phyloP scores from a whole-genome alignment of 2,888 invertebrate genomes.

The Ellobium chinense region DNA sequence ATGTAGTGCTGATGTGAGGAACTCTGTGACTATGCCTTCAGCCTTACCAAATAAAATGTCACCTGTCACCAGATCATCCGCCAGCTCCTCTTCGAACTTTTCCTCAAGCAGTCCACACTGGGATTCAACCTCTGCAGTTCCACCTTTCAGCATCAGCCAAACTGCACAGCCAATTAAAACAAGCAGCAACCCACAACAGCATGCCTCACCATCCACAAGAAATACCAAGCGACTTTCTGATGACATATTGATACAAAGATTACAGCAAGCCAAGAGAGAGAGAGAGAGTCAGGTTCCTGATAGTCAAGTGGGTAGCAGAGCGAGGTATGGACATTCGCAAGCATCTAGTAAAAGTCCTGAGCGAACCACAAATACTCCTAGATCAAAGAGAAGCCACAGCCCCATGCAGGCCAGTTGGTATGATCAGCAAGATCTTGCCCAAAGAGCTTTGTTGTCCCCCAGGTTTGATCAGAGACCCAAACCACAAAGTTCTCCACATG shows the following conservation, averaged over 20 bases:
- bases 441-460: slow-evolving; percentile 12
- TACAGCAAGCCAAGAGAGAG: slow-evolving; percentile 7
- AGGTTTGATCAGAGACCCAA: slow-evolving; percentile 10
- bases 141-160: not conserved
- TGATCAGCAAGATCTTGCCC: not conserved
- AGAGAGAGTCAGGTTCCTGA: not conserved
- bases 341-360: not conserved
- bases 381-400: not conserved
- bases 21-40: not conserved
- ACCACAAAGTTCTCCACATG: no score
- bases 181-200: not conserved
- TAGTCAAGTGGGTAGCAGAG: not conserved
- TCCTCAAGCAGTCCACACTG: not conserved
- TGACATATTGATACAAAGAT: slow-evolving; percentile 1
- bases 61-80: not conserved
- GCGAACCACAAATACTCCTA: not conserved
- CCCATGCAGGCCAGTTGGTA: not conserved
- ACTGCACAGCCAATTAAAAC: no score
- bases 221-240: not conserved
- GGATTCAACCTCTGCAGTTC: not conserved
- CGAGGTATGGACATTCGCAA: not conserved
- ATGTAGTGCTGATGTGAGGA: not conserved
- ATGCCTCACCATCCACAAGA: not conserved
- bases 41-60: slow-evolving; percentile 4
- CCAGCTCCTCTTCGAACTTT: not conserved